phyloP scores from a whole-genome alignment of 2,113 vertebrate species.

The Haemorhous mexicanus region DNA sequence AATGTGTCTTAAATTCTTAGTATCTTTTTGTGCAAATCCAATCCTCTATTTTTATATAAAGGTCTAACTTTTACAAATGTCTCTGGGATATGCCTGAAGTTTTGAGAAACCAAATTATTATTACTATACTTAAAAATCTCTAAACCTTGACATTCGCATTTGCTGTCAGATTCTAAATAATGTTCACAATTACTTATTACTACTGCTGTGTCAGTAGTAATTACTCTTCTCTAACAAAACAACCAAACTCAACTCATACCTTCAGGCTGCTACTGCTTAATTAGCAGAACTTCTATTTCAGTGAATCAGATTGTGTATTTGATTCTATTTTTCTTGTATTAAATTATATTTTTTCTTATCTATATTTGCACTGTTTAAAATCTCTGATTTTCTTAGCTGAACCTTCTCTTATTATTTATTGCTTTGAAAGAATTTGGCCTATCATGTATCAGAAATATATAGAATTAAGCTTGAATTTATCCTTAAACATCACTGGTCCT shows the following conservation, averaged over 20 bases:
- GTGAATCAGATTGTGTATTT: neutral
- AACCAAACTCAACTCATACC: neutral
- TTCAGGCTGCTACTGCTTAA: neutral
- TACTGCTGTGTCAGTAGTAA: neutral
- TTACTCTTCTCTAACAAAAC: neutral
- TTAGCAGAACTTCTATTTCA: neutral
- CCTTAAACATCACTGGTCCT: neutral
- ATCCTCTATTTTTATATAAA: conserved; percentile 58
- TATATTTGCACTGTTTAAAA: neutral
- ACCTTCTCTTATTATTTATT: neutral
- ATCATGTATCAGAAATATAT: neutral
- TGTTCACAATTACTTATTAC: neutral
- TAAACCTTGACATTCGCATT: neutral
- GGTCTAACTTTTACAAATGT: conserved; percentile 17
- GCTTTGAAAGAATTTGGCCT: neutral
- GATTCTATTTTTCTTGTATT: neutral
- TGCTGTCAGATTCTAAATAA: neutral
- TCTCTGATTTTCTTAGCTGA: neutral
- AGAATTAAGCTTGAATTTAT: neutral
- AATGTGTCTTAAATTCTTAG: conserved; percentile 2
- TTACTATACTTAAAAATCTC: conserved; percentile 30
- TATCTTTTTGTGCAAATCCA: conserved; percentile 36
- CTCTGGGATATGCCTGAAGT: conserved; percentile 12
- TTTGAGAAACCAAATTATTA: conserved; percentile 19
- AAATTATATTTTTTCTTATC: neutral